Conservation (phyloP, 2,888 invertebrate genomes). For the Spicauda simplicius region DNA sequence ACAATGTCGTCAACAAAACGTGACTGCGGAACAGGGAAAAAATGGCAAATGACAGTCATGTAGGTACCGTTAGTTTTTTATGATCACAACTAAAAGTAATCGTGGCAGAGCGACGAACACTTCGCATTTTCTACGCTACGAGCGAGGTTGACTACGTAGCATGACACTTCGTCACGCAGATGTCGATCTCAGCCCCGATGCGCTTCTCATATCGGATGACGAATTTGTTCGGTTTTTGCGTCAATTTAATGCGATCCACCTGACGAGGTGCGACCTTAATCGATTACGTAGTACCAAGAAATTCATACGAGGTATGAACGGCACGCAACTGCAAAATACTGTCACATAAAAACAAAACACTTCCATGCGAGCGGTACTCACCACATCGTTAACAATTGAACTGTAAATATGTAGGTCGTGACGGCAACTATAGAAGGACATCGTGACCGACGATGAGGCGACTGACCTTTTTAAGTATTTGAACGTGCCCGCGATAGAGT, state of each 20-base stretch:
- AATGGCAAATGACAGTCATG: conserved; percentile 49
- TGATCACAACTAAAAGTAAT: conserved; percentile 47
- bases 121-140: conserved; percentile 65
- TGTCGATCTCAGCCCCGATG: conserved; percentile 48
- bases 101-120: conserved; percentile 45
- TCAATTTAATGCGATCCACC: conserved; percentile 36
- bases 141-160: conserved; percentile 44
- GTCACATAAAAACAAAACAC: conserved; percentile 17
- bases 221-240: conserved; percentile 51
- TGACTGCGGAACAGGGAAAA: conserved; percentile 35
- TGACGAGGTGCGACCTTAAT: conserved; percentile 54
- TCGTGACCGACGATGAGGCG: conserved; percentile 71
- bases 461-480: conserved; percentile 70
- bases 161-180: conserved; percentile 61
- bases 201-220: conserved; percentile 54
- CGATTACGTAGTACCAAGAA: conserved; percentile 49
- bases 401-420: conserved; percentile 81
- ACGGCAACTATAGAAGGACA: conserved; percentile 68
- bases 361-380: conserved; percentile 36
- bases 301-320: conserved; percentile 8
- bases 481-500: conserved; percentile 61
- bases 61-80: conserved; percentile 66
- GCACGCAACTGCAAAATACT: not conserved
- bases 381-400: conserved; percentile 62
- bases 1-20: conserved; percentile 22